Base-by-base conservation (phyloP, 2,888 invertebrate species). In the Nipponacmea schrenckii region DNA sequence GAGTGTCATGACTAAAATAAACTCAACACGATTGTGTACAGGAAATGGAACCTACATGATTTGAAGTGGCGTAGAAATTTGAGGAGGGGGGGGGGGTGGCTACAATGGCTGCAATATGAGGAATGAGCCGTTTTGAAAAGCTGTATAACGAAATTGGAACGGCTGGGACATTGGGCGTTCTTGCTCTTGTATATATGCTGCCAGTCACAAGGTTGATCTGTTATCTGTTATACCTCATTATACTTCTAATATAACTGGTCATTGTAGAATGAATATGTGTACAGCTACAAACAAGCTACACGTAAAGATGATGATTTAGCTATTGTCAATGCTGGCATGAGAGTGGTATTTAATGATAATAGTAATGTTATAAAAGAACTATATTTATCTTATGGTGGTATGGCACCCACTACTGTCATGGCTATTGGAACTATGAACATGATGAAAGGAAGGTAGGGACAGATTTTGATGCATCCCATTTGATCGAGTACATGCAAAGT, bases 231-330 rank as follows among this genome's bases (percentile, higher is more conserved):
- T 46, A n/a, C n/a, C n/a, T n/a, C n/a, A n/a, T 31, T 39, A 48
- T 31, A 31, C 31, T 39, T 10, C 10, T 5, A 8, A 7, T 39
- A 39, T 39, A 39, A 39, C 4, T 39, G 39, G 4, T 10, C 39
- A 27, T 76, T 77, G 12, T 73, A 84, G 84, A 77, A 80, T 76
- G 90, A 94, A 92, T 89, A 93, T 95, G 83, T 92, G 93, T 83
- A 94, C 94, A 85, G 85, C 0, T 96, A 94, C 85, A 98, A 98
- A 88, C 97, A 97, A 91, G 94, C 97, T 0, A 93, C 94, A 83
- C 90, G 98, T 74, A 91, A 95, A 71, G 97, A 98, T 82, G 97
- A 98, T 87, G 98, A 98, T 87, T 97, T 98, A 79, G 95, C 97
- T 2, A 96, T 98, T 80, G 97, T 97, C 0, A 98, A 96, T 84